Percentiles rank a stretch among this genome's conserved stretches.
These are phyloP conservation scores for Lobophora halterata DNA, from an alignment of 2,888 invertebrate species.

Conservation along the genomic window DNA sequence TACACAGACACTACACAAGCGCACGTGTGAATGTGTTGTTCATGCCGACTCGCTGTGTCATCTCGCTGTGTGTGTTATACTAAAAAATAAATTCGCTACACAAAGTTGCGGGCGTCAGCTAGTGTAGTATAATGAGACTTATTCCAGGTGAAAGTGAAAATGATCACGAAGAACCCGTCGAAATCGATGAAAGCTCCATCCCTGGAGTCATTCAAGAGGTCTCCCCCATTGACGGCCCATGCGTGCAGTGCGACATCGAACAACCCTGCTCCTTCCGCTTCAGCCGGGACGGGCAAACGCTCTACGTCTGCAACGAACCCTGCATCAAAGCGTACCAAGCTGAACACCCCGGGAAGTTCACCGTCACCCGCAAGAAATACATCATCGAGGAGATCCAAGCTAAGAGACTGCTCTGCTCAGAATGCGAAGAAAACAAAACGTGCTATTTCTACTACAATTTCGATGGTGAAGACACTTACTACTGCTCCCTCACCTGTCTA, in stretches of 20 bases:
- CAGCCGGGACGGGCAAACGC: constrained; percentile 48
- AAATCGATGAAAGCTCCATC: constrained; percentile 49
- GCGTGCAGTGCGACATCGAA: constrained; percentile 66
- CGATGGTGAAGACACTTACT: constrained; percentile 71
- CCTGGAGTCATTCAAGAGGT: constrained; percentile 67
- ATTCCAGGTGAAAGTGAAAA: constrained; percentile 73
- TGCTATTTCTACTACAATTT: constrained; percentile 73
- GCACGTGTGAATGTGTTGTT: too few relatives aligned
- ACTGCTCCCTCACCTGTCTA: constrained; percentile 78
- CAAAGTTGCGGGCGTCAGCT: too few relatives aligned
- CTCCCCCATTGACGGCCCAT: constrained; percentile 54
- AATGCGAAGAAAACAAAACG: constrained; percentile 66
- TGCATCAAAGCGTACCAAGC: constrained; percentile 72
- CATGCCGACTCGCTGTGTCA: too few relatives aligned
- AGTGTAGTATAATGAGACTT: background rate
- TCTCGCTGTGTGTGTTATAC: too few relatives aligned
- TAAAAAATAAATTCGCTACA: too few relatives aligned
- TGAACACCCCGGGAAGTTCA: constrained; percentile 54
- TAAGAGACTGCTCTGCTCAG: constrained; percentile 52
- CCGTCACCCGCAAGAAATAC: constrained; percentile 57
- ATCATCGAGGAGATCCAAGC: constrained; percentile 64
- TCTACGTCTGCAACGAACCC: constrained; percentile 68
- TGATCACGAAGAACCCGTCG: constrained; percentile 71
- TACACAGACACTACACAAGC: too few relatives aligned
- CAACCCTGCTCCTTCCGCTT: constrained; percentile 57